Evolutionary conservation across 2,113 vertebrate species (phyloP).

Genomic region (Dipodomys spectabilis): DNA sequence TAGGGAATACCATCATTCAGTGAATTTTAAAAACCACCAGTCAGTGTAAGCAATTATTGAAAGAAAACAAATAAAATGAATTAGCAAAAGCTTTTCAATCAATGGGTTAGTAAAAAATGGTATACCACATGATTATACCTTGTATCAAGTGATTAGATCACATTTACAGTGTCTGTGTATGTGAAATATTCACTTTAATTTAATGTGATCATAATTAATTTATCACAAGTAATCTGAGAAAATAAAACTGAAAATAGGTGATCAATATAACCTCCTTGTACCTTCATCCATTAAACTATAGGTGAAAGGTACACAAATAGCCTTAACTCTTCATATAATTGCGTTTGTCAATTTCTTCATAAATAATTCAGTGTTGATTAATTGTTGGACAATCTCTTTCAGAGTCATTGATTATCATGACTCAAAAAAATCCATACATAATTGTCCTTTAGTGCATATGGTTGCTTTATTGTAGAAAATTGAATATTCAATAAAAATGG

Average conservation of each 20-base stretch:
- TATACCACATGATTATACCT: background rate
- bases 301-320: background rate
- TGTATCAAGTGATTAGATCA: background rate
- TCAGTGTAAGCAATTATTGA: background rate
- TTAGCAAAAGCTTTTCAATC: constrained; percentile 20
- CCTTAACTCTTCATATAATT: constrained; percentile 19
- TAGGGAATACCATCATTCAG: background rate
- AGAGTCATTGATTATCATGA: constrained; percentile 23
- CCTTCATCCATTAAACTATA: constrained; percentile 2
- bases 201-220: background rate
- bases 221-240: constrained; percentile 10
- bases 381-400: background rate
- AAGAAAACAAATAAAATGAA: background rate
- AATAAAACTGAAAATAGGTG: background rate
- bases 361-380: constrained; percentile 37
- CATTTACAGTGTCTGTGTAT: background rate
- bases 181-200: constrained; percentile 5
- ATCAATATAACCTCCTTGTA: constrained; percentile 16
- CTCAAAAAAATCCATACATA: background rate
- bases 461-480: background rate
- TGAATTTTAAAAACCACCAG: background rate
- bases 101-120: background rate
- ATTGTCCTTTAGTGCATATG: background rate
- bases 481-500: background rate
- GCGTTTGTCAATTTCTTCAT: constrained; percentile 31